Base-by-base conservation (phyloP, 1,140 invertebrate genomes). In the Lasaia peninsularis region DNA sequence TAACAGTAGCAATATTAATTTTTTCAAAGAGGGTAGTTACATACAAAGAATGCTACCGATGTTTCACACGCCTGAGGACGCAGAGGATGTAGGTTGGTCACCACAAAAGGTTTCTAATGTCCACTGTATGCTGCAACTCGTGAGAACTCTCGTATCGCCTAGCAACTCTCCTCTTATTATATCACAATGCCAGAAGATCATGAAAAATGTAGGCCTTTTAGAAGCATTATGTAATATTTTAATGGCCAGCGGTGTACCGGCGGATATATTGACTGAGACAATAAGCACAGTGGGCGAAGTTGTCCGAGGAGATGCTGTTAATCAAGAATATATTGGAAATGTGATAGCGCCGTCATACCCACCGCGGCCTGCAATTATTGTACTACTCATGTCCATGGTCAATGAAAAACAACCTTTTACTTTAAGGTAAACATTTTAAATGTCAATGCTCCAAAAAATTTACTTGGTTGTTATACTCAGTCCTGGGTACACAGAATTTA, bases 301-400 rank as follows among this genome's bases (percentile, higher is more conserved):
- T 1, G 98, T 99, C 35, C 91, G 98, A 60, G 98, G 98, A 0
- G 96, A 97, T 80, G 90, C 93, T 28, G 91, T 90, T 8, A 99
- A 99, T 89, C 99, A 99, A 90, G 95, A 98, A 72, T 97, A 96
- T 79, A 94, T 99, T 76, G 93, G 95, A 1, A 93, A 92, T 62
- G 95, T 99, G n/a, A 93, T 96, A 89, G 98, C 98, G 0, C 98
- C 97, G 0, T 96, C 95, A 11, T 95, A 92, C 75, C 97, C 98
- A 32, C 96, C 98, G 10, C 93, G 96, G 50, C 96, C 98, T 1
- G 97, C 96, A 0, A 95, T 99, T 49, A 95, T 99, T 0, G 95
- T 99, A 37, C 89, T 99, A 7, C 85, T 99, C 9, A 98, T 99
- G 95, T 99, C 98, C 0, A 99, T 99, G 97, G 97, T 99, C 2